These are phyloP conservation scores for Myotis pilosus DNA, from an alignment of 2,797 vertebrate genomes.

Conservation along the genomic window DNA sequence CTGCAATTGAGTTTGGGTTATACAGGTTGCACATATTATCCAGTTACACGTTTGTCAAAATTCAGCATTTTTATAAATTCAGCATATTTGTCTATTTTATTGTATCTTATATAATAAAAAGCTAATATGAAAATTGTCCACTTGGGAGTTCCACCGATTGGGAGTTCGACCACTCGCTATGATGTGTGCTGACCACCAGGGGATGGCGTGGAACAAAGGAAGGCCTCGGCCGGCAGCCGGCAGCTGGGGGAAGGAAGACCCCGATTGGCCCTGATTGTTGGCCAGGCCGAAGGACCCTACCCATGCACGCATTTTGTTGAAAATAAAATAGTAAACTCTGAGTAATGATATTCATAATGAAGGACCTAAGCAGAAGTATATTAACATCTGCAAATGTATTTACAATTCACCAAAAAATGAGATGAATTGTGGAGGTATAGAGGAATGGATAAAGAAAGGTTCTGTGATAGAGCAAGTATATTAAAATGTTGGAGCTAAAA, in stretches of 20 bases:
- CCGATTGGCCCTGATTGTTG: no score
- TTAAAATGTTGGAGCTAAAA: not conserved
- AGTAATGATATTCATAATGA: not conserved
- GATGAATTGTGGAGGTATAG: not conserved
- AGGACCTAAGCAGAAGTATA: not conserved
- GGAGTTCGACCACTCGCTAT: no score
- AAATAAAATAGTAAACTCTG: not conserved
- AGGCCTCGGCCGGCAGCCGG: rapidly evolving
- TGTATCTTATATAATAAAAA: not conserved
- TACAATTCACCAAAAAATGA: not conserved
- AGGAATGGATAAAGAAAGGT: not conserved
- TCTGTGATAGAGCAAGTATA: not conserved
- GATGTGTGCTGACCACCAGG: no score
- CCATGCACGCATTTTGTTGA: not conserved
- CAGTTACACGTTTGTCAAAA: not conserved
- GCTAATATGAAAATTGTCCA: no score
- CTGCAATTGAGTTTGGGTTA: not conserved
- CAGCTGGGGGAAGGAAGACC: no score
- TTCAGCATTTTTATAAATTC: not conserved
- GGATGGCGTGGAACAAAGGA: no score
- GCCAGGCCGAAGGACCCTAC: no score
- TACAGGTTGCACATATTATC: not conserved
- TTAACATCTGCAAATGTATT: not conserved
- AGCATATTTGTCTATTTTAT: not conserved
- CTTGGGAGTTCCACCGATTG: no score